phyloP scores from a whole-genome alignment of 2,888 invertebrate genomes.

The Coenonympha arcania region DNA sequence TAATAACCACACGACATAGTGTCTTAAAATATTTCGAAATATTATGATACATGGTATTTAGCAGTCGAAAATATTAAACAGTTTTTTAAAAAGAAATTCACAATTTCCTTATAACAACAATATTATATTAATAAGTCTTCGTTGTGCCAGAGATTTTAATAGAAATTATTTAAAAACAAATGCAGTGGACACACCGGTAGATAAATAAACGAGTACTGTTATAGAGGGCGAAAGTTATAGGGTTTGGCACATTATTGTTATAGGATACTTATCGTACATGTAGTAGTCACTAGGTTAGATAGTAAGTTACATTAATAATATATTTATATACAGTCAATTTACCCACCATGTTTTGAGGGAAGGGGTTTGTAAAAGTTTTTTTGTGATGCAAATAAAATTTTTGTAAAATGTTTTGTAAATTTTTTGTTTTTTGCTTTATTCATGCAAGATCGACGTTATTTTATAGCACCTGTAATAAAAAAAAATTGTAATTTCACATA shows the following conservation, averaged over 20 bases:
- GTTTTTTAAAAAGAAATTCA: conserved; percentile 30
- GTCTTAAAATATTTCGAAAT: conserved; percentile 25
- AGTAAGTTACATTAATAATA: conserved; percentile 14
- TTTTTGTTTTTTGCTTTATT: too few species aligned
- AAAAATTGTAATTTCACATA: too few species aligned
- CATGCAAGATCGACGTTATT: too few species aligned
- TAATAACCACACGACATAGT: conserved; percentile 3
- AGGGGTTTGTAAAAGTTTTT: neutral
- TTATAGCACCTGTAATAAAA: too few species aligned
- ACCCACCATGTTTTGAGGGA: conserved; percentile 3
- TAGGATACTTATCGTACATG: conserved; percentile 11
- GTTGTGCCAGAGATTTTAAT: conserved; percentile 30
- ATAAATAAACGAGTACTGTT: too few species aligned
- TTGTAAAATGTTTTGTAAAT: conserved; percentile 1
- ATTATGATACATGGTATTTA: too few species aligned
- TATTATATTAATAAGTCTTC: conserved; percentile 20
- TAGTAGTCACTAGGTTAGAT: conserved; percentile 22
- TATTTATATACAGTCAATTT: conserved; percentile 23
- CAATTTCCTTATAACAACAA: conserved; percentile 22
- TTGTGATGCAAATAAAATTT: too few species aligned
- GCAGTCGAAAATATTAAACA: conserved; percentile 58
- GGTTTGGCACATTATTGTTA: conserved; percentile 25
- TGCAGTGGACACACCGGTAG: too few species aligned
- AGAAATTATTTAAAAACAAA: too few species aligned
- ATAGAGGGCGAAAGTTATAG: too few species aligned